Percentiles rank a stretch among this genome's conserved stretches.
phyloP scores from a whole-genome alignment of 2,113 vertebrate species.

The Ovis aries region DNA sequence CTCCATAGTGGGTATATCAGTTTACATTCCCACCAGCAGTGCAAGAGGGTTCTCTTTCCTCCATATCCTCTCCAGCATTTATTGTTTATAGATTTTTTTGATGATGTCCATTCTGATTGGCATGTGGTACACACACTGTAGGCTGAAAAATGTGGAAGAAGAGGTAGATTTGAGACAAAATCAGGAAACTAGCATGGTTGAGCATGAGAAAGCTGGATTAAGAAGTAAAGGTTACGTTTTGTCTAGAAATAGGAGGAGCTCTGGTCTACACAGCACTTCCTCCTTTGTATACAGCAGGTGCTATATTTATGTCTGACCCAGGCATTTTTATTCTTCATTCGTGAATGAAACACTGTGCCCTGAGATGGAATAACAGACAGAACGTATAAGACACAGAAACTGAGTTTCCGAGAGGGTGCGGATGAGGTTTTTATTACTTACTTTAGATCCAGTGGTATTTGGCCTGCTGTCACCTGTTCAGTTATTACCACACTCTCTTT shows the following conservation, averaged over 20 bases:
- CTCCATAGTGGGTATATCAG: background rate
- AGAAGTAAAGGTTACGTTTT: background rate
- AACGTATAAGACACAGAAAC: background rate
- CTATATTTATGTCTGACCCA: background rate
- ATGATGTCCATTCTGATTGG: background rate
- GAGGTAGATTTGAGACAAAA: background rate
- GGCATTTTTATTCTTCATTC: background rate
- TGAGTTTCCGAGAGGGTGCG: background rate
- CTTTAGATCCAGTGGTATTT: slow-evolving; percentile 40
- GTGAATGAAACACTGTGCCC: background rate
- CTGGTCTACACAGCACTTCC: background rate
- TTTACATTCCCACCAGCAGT: background rate
- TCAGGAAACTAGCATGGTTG: background rate
- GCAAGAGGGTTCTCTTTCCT: background rate
- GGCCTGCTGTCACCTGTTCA: background rate
- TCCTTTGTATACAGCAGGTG: slow-evolving; percentile 26
- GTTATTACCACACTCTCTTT: background rate
- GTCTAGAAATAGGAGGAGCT: background rate
- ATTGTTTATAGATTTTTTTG: background rate
- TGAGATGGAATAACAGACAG: slow-evolving; percentile 4
- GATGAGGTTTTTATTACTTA: background rate
- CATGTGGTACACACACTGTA: background rate
- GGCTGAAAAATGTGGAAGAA: background rate
- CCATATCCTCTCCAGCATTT: background rate
- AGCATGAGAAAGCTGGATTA: background rate